Conservation (phyloP, 2,888 invertebrate genomes). For the Mesorhabditis belari region DNA sequence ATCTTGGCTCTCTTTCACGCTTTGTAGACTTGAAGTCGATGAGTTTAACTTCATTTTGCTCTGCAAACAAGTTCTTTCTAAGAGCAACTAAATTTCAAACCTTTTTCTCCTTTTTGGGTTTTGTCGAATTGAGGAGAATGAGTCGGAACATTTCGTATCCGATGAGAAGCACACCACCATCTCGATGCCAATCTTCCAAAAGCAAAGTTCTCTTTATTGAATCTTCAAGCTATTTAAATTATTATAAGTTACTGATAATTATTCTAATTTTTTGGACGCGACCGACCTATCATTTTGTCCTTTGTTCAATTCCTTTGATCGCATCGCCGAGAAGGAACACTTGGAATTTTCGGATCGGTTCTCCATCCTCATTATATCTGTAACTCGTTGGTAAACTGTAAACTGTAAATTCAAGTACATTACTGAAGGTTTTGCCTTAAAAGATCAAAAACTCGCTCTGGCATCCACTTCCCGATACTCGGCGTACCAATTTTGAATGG, state of each 20-base stretch:
- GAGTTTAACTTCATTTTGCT: no score
- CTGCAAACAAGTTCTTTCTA: no score
- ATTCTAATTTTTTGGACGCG: no score
- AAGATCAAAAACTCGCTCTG: no score
- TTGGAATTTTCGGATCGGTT: conserved; percentile 67
- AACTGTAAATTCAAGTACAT: no score
- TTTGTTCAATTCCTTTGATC: conserved; percentile 79
- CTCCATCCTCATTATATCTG: conserved; percentile 14
- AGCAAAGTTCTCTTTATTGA: neutral
- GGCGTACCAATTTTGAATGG: conserved; percentile 85
- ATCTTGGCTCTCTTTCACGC: no score
- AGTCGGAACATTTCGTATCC: conserved; percentile 93
- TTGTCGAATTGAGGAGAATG: conserved; percentile 62
- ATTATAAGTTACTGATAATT: conserved; percentile 61
- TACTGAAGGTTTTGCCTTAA: conserved; percentile 1
- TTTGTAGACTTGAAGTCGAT: no score
- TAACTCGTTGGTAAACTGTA: no score
- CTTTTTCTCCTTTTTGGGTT: conserved; percentile 21
- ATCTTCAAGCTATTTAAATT: neutral
- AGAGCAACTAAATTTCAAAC: no score
- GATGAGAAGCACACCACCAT: conserved; percentile 86
- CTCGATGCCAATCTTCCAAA: conserved; percentile 71
- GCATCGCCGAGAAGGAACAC: conserved; percentile 86
- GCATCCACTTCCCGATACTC: conserved; percentile 98
- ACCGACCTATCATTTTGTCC: no score